phyloP scores from a whole-genome alignment of 2,888 invertebrate genomes.

The Stenichneumon culpator region DNA sequence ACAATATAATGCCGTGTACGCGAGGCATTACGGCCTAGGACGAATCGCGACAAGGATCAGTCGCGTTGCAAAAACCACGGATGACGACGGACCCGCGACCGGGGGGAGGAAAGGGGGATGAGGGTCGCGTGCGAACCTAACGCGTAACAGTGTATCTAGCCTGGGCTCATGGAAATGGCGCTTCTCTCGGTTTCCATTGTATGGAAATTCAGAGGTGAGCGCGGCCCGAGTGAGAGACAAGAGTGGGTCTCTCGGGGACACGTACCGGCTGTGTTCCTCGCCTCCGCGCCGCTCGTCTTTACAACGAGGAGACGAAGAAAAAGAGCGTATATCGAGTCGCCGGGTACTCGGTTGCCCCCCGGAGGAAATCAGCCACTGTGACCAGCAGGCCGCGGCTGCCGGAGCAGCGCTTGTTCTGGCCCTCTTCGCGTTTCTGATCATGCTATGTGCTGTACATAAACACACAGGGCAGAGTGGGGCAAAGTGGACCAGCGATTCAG shows the following conservation, averaged over 20 bases:
- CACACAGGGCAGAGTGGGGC: too few species aligned
- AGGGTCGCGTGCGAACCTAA: constrained; percentile 81
- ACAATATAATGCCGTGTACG: constrained; percentile 55
- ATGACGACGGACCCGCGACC: constrained; percentile 1
- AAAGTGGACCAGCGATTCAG: too few species aligned
- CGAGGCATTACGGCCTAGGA: constrained; percentile 34
- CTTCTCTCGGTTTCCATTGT: constrained; percentile 80
- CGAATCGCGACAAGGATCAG: constrained; percentile 72
- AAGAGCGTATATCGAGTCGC: constrained; percentile 25
- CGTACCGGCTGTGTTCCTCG: constrained; percentile 35
- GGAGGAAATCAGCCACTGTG: constrained; percentile 81
- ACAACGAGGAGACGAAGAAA: constrained; percentile 38
- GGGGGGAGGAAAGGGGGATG: neutral
- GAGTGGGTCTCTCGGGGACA: constrained; percentile 50
- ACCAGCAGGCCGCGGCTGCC: constrained; percentile 72
- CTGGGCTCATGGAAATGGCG: constrained; percentile 81
- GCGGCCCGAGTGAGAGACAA: constrained; percentile 66
- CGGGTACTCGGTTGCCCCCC: constrained; percentile 45
- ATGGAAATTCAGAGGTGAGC: constrained; percentile 80
- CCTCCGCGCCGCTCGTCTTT: constrained; percentile 16
- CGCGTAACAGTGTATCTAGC: constrained; percentile 51
- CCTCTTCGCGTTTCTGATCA: constrained; percentile 52
- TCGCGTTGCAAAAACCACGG: constrained; percentile 71
- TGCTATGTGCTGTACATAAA: constrained; percentile 17
- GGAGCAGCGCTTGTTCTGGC: constrained; percentile 35